phyloP scores from a whole-genome alignment of 2,888 invertebrate species.

The Cerastoderma edule region DNA sequence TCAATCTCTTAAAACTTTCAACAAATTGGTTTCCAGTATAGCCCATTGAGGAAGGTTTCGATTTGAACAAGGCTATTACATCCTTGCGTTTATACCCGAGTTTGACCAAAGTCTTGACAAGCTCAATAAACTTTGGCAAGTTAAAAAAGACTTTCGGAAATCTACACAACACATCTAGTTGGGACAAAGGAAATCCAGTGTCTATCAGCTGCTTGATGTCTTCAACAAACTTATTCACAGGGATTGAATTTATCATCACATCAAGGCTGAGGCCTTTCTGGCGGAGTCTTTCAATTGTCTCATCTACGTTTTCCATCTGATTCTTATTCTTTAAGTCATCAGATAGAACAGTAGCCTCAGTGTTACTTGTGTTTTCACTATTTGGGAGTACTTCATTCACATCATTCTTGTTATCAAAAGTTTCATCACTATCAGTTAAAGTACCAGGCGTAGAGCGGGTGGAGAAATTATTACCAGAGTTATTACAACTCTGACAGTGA shows the following conservation, averaged over 20 bases:
- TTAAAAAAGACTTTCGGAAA: conserved; percentile 6
- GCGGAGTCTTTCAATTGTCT: too few species aligned
- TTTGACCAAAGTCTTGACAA: neutral
- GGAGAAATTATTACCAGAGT: too few species aligned
- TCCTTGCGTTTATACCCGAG: neutral
- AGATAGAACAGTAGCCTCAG: too few species aligned
- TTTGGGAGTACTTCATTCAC: too few species aligned
- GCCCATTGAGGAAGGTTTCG: neutral
- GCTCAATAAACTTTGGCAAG: neutral
- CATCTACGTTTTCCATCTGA: too few species aligned
- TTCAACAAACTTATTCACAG: neutral
- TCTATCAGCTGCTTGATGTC: conserved; percentile 1
- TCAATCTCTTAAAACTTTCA: conserved; percentile 26
- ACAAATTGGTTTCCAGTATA: conserved; percentile 8
- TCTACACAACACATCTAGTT: neutral
- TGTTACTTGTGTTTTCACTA: too few species aligned
- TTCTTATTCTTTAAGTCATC: too few species aligned
- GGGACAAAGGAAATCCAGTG: neutral
- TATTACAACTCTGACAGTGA: too few species aligned
- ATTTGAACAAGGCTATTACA: conserved; percentile 18
- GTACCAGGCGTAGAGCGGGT: too few species aligned
- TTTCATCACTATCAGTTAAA: too few species aligned
- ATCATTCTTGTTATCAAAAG: too few species aligned
- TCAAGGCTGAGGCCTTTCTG: too few species aligned
- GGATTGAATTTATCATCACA: conserved; percentile 19